Percentiles rank a stretch among this genome's conserved stretches.
Evolutionary conservation across 1,140 invertebrate species (phyloP).

Genomic region (Formica selysi): DNA sequence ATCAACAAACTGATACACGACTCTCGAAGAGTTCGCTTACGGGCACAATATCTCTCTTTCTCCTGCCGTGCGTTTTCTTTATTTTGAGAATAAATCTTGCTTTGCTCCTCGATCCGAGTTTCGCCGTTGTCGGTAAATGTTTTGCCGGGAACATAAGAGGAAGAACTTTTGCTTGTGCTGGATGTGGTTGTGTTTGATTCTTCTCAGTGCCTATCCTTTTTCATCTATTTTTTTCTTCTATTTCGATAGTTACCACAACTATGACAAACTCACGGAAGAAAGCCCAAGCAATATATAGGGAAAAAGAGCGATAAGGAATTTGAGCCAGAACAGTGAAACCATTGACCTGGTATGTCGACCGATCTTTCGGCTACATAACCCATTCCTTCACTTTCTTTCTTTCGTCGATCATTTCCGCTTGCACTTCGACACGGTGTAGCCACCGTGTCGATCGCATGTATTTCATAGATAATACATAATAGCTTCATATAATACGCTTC

Average conservation of each 20-base stretch:
- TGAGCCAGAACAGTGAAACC: constrained; percentile 80
- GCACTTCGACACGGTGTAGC: background rate
- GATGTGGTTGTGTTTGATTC: constrained; percentile 5
- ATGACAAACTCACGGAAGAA: constrained; percentile 74
- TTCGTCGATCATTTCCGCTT: background rate
- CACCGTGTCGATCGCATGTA: background rate
- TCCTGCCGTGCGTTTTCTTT: constrained; percentile 21
- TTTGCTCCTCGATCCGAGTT: constrained; percentile 26
- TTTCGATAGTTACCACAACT: constrained; percentile 69
- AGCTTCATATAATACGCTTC: background rate
- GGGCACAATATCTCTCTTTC: constrained; percentile 27
- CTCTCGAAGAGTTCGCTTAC: constrained; percentile 20
- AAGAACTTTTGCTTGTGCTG: background rate
- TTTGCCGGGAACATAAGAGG: background rate
- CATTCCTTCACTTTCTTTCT: constrained; percentile 16
- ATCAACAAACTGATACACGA: constrained; percentile 26
- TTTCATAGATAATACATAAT: background rate
- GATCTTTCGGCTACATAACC: constrained; percentile 52
- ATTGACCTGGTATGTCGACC: constrained; percentile 80
- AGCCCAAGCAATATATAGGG: constrained; percentile 75
- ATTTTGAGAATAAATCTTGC: constrained; percentile 47
- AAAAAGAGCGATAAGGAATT: constrained; percentile 78
- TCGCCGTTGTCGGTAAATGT: constrained; percentile 29
- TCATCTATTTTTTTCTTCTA: background rate
- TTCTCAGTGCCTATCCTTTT: constrained; percentile 4